A percentile compares a stretch with the other conserved stretches of the same genome.
Evolutionary conservation across 64 coral and sea anemone genomes (phyloP).

Genomic region (Platygyra sinensis): DNA sequence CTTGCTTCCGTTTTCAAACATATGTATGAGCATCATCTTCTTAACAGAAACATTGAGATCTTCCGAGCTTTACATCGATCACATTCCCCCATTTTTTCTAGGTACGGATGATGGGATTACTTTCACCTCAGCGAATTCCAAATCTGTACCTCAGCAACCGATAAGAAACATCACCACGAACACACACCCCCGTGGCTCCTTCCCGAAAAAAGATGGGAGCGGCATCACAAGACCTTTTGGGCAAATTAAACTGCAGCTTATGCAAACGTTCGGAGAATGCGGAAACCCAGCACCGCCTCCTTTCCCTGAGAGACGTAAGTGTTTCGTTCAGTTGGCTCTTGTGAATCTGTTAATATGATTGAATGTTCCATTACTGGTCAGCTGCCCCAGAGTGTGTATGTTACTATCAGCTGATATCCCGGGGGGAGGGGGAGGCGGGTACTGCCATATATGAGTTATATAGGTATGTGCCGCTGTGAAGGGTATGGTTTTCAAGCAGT

Average conservation of each 20-base stretch:
- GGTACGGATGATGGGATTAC: slow-evolving; percentile 71
- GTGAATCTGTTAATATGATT: too few relatives aligned
- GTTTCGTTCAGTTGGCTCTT: neutral
- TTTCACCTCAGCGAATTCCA: slow-evolving; percentile 49
- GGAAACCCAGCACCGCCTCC: neutral
- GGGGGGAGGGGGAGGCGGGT: too few relatives aligned
- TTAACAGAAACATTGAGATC: too few relatives aligned
- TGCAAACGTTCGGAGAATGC: slow-evolving; percentile 42
- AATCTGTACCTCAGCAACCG: slow-evolving; percentile 52
- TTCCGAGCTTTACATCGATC: too few relatives aligned
- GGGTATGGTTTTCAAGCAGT: too few relatives aligned
- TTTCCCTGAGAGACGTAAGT: slow-evolving; percentile 18
- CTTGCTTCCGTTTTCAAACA: too few relatives aligned
- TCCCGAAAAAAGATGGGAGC: neutral
- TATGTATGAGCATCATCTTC: too few relatives aligned
- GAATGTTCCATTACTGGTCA: too few relatives aligned
- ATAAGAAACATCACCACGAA: slow-evolving; percentile 50
- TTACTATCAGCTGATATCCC: neutral
- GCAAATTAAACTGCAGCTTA: slow-evolving; percentile 36
- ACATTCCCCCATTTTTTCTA: neutral
- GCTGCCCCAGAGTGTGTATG: neutral
- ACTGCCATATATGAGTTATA: too few relatives aligned
- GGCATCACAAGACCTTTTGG: slow-evolving; percentile 52
- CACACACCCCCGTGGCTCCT: slow-evolving; percentile 37
- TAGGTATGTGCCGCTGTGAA: too few relatives aligned